Base-by-base conservation (phyloP, 2,113 vertebrate species). In the Colinus virginianus region DNA sequence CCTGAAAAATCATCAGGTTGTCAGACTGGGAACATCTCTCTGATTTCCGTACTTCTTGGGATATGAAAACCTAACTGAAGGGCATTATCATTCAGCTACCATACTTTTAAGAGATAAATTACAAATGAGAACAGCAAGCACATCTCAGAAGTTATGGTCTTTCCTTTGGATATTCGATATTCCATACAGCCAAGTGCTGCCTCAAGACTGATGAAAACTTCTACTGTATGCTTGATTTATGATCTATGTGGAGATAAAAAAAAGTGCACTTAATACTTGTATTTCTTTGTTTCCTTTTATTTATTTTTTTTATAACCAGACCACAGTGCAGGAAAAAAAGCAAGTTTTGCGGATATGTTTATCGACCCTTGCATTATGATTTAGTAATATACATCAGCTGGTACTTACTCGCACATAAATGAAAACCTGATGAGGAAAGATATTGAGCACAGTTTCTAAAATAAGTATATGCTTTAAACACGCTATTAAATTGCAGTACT, bases 271-370 rank as follows among this genome's bases (percentile, higher is more conserved):
- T 79, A 94, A 53, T 83, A 59, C 68, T 68, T 77, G 7, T 6
- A 92, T 90, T 91, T 92, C 89, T 43, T 83, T 64, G 10, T 64
- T 64, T 53, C n/a, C 8, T 69, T 91, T 63, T 66, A 45, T 34
- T n/a, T n/a, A 36, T 75, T 30, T 19, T 74, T 80, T 48, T 76
- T 30, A 43, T 61, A 89, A 15, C 34, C 75, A 95, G 70, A 55
- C 59, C 76, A 42, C 32, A 82, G 63, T 77, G 71, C 67, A 90
- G 79, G 63, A 85, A 94, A 89, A 93, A 89, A 51, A 89, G 81
- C 64, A 87, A 90, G 89, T 74, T 85, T 72, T 91, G 76, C 5
- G 2, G 87, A 74, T 85, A 75, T 4, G 1, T 90, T 78, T 78
- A 92, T 90, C 0, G 64, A 93, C 66, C 61, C 64, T 71, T 70